Conservation (phyloP, 1,140 invertebrate genomes). For the Drosophila lini region DNA sequence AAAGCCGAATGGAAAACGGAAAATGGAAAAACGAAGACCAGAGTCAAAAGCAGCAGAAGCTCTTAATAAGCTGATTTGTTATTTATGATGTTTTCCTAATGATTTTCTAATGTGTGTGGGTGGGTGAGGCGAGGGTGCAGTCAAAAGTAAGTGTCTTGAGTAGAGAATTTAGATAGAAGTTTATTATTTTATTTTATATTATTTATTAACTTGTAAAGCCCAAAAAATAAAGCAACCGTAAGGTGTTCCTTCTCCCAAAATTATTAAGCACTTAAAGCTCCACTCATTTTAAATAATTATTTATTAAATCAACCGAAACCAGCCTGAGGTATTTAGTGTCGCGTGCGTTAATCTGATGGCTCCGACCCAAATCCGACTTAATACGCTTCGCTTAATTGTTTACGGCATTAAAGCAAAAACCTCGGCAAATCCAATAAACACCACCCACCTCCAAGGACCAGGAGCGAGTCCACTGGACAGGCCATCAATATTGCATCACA, state of each 20-base stretch:
- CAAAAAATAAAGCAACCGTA: too few relatives aligned
- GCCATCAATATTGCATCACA: slow-evolving; percentile 74
- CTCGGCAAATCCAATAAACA: slow-evolving; percentile 77
- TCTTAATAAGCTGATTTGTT: slow-evolving; percentile 81
- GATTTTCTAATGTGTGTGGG: slow-evolving; percentile 42
- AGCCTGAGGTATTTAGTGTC: slow-evolving; percentile 51
- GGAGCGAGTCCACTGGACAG: slow-evolving; percentile 20
- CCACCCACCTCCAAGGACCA: slow-evolving; percentile 31
- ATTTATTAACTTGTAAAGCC: too few relatives aligned
- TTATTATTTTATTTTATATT: too few relatives aligned
- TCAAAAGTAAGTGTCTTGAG: slow-evolving; percentile 1
- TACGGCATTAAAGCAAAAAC: slow-evolving; percentile 82
- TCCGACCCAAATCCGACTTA: slow-evolving; percentile 72
- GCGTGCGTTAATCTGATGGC: slow-evolving; percentile 23
- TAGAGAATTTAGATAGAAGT: background rate
- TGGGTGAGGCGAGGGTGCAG: background rate
- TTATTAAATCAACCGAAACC: background rate
- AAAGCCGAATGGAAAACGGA: slow-evolving; percentile 18
- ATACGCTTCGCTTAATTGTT: slow-evolving; percentile 80
- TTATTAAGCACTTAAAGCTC: slow-evolving; percentile 5
- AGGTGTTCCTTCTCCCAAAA: too few relatives aligned
- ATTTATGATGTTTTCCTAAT: slow-evolving; percentile 77
- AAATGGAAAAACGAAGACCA: slow-evolving; percentile 22
- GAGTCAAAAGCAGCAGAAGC: slow-evolving; percentile 33
- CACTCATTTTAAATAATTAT: background rate